Evolutionary conservation across 2,113 vertebrate species (phyloP).

Genomic region (Euleptes europaea): DNA sequence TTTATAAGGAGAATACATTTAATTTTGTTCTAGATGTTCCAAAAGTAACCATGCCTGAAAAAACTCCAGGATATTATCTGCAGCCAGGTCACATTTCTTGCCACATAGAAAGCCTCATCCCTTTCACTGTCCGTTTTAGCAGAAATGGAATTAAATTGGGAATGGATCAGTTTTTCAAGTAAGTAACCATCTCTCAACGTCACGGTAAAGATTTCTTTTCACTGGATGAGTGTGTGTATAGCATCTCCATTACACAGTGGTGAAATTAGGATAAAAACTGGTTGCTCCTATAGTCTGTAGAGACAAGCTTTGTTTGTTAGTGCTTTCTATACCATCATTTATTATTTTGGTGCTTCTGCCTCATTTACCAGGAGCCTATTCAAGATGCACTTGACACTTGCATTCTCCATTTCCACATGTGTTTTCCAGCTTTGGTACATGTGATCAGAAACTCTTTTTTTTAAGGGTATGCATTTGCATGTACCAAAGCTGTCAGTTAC

Average conservation of each 20-base stretch:
- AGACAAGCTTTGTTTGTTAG: neutral
- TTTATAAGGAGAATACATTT: neutral
- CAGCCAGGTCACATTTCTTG: constrained; percentile 84
- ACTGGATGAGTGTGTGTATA: too few species aligned
- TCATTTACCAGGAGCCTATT: too few species aligned
- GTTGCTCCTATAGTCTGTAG: neutral
- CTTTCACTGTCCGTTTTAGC: constrained; percentile 87
- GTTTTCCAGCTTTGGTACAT: too few species aligned
- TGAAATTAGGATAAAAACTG: neutral
- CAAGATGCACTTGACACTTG: too few species aligned
- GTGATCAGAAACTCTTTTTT: too few species aligned
- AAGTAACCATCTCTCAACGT: constrained; percentile 48
- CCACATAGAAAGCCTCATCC: constrained; percentile 89
- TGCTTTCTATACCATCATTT: too few species aligned
- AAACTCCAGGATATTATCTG: constrained; percentile 90
- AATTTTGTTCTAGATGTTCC: constrained; percentile 77
- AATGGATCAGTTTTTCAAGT: constrained; percentile 91
- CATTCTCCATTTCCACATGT: too few species aligned
- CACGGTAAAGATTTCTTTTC: neutral
- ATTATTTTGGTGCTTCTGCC: too few species aligned
- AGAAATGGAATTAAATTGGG: constrained; percentile 85
- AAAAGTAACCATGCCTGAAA: constrained; percentile 86
- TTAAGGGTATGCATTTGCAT: too few species aligned
- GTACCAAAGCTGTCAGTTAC: too few species aligned
- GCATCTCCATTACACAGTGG: neutral